These are phyloP conservation scores for Dipus sagitta DNA, from an alignment of 2,797 vertebrate genomes.

Conservation along the genomic window DNA sequence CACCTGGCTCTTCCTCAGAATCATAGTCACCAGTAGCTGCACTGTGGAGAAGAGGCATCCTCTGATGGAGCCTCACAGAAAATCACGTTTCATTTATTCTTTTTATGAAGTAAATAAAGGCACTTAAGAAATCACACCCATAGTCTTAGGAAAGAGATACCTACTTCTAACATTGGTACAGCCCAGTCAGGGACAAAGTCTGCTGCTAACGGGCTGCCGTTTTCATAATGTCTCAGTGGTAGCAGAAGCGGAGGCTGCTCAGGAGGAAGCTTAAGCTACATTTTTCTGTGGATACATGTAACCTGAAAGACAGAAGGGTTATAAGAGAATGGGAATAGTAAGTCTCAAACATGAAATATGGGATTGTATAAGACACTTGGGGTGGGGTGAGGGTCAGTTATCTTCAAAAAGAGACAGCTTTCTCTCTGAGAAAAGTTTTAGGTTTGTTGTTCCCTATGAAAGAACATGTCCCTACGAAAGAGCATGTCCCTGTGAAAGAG, in stretches of 20 bases:
- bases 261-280: neutral
- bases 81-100: neutral
- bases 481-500: neutral
- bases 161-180: neutral
- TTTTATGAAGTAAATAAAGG: neutral
- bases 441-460: neutral
- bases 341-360: neutral
- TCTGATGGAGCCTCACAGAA: neutral
- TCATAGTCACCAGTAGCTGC: neutral
- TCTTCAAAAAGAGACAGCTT: neutral
- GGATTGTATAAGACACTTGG: neutral
- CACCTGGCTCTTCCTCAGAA: neutral
- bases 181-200: neutral
- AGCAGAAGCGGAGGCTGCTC: neutral
- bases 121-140: neutral
- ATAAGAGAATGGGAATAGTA: neutral
- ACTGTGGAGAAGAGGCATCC: too few relatives aligned
- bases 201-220: fast-evolving
- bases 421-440: slow-evolving; percentile 20
- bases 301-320: neutral
- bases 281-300: neutral
- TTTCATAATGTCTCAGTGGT: neutral
- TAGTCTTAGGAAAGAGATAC: neutral
- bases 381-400: neutral
- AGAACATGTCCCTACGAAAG: neutral